Evolutionary conservation across 2,113 vertebrate genomes (phyloP).

Genomic region (Apistogramma diplotaenia): DNA sequence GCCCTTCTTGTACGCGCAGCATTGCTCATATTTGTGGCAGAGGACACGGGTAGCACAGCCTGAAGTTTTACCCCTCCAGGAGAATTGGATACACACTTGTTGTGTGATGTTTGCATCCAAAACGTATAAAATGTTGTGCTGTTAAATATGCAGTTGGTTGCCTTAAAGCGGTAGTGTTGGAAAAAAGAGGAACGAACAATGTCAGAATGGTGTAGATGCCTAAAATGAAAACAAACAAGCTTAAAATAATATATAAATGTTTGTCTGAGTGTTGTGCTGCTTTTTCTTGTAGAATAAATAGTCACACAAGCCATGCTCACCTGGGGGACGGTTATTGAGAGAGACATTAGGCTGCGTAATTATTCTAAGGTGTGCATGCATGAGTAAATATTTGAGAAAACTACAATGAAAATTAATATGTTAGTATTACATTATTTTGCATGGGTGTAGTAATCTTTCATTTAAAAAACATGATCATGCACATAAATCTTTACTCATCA

Average conservation of each 20-base stretch:
- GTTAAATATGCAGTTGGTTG: not conserved
- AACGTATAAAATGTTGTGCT: not conserved
- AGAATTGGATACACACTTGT: not conserved
- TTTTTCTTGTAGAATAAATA: not conserved
- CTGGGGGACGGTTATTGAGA: too few species aligned
- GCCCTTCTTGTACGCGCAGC: not conserved
- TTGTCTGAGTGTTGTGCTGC: not conserved
- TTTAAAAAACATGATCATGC: too few species aligned
- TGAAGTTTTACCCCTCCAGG: not conserved
- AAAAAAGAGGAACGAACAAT: not conserved
- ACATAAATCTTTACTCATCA: too few species aligned
- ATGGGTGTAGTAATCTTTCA: too few species aligned
- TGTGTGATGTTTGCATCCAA: not conserved
- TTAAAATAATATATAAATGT: not conserved
- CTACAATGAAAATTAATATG: too few species aligned
- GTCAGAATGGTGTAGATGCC: not conserved
- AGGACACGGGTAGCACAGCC: not conserved
- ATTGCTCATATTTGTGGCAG: not conserved
- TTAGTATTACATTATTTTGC: too few species aligned
- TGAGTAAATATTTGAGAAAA: too few species aligned
- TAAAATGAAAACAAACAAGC: not conserved
- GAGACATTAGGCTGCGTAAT: too few species aligned
- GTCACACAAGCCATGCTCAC: not conserved
- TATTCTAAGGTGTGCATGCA: too few species aligned
- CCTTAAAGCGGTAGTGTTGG: not conserved